Evolutionary conservation across 2,113 vertebrate genomes (phyloP), one percentile per base, ranked within the genome.

Genomic region (Smithornis capensis): DNA sequence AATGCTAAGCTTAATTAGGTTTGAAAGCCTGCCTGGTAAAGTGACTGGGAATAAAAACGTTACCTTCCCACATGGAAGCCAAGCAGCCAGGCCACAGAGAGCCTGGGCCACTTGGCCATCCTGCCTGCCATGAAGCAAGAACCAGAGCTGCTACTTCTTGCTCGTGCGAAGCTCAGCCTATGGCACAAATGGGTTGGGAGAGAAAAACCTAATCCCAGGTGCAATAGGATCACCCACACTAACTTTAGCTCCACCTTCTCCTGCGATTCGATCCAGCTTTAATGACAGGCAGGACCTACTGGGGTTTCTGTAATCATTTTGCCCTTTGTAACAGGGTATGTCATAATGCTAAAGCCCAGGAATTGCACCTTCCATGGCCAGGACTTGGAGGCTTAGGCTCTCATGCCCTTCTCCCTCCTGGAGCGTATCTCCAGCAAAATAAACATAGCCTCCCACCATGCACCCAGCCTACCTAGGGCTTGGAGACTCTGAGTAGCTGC

Each of bases 1-100:
- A 98, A 97, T 83, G 71, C 97, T 97, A 97, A 96, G 97, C 98
- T 98, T 98, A 98, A 98, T 98, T 98, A 98, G 98, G 96, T 97
- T 97, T 97, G 97, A 96, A 97, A 97, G 94, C 75, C 12, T 94
- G 70, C 93, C 95, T 95, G 81, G 87, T 83, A 94, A 94, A 96
- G 92, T 86, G 83, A 55, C 7, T 4, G 38, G 52, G 87, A 94
- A 83, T 83, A 83, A 95, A 95, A 87, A 77, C 3, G 4, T 33
- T 14, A 56, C 87, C 80, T 67, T 77, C 73, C 70, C 4, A 29
- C 55, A 28, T 44, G 6, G 4, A 73, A 87, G 52, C 63, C 7
- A 19, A 86, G 56, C 69, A 70, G 33, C 1, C 7, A 73, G 25
- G 35, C 81, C 9, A 6, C 77, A 57, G 67, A 76, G n/a, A 86